phyloP scores from a whole-genome alignment of 92 coral and sea anemone genomes.

The Pocillopora grandis region DNA sequence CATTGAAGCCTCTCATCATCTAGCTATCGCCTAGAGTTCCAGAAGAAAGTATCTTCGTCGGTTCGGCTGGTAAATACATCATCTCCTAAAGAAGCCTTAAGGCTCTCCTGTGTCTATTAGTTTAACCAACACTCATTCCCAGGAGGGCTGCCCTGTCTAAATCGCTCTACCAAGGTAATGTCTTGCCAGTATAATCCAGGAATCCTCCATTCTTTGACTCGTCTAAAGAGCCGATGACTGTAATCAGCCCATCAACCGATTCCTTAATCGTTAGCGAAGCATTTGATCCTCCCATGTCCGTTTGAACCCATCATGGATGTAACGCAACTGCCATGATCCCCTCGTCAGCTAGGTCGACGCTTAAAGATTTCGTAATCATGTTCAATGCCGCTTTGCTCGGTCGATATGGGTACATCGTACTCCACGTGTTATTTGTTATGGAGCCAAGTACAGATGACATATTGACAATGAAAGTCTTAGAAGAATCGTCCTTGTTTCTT shows the following conservation, averaged over 20 bases:
- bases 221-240: slow-evolving; percentile 62
- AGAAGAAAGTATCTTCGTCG: too few species aligned
- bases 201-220: slow-evolving; percentile 62
- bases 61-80: too few species aligned
- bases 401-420: slow-evolving; percentile 62
- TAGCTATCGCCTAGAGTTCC: too few species aligned
- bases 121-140: background rate
- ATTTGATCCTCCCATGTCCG: slow-evolving; percentile 64
- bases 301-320: slow-evolving; percentile 83
- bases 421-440: slow-evolving; percentile 35
- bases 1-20: too few species aligned
- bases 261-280: slow-evolving; percentile 52
- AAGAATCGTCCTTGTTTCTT: slow-evolving; percentile 16
- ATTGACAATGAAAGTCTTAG: slow-evolving; percentile 65
- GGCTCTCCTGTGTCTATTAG: too few species aligned
- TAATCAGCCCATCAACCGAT: slow-evolving; percentile 65
- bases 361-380: slow-evolving; percentile 65
- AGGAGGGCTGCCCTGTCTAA: too few species aligned
- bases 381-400: slow-evolving; percentile 78
- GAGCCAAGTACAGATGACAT: slow-evolving; percentile 64
- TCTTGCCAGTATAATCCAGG: slow-evolving; percentile 52
- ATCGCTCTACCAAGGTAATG: slow-evolving; percentile 20
- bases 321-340: slow-evolving; percentile 62
- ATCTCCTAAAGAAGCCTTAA: too few species aligned
- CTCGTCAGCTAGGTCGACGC: slow-evolving; percentile 57